phyloP scores from a whole-genome alignment of 2,888 invertebrate species.

The Hartigia nigra region DNA sequence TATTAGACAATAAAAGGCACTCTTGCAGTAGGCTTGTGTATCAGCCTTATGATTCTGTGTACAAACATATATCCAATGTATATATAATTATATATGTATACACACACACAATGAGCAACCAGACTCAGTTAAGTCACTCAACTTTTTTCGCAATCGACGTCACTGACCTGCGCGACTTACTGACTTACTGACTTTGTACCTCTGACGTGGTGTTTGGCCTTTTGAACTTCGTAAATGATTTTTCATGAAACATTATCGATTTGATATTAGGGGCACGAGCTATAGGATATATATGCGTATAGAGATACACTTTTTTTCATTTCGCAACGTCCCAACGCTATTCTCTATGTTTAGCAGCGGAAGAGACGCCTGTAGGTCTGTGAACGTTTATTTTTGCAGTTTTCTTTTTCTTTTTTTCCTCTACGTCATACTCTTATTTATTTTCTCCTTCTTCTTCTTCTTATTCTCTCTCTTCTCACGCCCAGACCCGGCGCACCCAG shows the following conservation, averaged over 20 bases:
- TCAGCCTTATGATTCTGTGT: neutral
- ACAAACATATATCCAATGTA: neutral
- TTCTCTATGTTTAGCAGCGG: conserved; percentile 4
- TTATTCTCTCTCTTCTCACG: neutral
- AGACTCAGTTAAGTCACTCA: conserved; percentile 19
- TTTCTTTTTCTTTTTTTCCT: conserved; percentile 2
- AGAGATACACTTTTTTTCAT: neutral
- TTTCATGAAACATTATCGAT: neutral
- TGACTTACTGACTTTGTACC: neutral
- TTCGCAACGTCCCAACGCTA: neutral
- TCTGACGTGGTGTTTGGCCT: neutral
- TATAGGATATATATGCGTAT: no score
- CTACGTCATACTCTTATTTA: neutral
- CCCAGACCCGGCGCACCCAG: conserved; percentile 5
- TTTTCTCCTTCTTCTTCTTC: neutral
- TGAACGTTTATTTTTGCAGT: conserved; percentile 16
- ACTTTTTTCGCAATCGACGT: conserved; percentile 48
- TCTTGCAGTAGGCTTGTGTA: neutral
- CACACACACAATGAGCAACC: neutral
- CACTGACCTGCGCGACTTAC: conserved; percentile 45
- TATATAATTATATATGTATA: no score
- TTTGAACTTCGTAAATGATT: neutral
- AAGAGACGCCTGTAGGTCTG: neutral
- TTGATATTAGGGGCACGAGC: neutral
- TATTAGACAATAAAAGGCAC: neutral